Evolutionary conservation across 1,140 invertebrate genomes (phyloP).

Genomic region (Papilio polyxenes): DNA sequence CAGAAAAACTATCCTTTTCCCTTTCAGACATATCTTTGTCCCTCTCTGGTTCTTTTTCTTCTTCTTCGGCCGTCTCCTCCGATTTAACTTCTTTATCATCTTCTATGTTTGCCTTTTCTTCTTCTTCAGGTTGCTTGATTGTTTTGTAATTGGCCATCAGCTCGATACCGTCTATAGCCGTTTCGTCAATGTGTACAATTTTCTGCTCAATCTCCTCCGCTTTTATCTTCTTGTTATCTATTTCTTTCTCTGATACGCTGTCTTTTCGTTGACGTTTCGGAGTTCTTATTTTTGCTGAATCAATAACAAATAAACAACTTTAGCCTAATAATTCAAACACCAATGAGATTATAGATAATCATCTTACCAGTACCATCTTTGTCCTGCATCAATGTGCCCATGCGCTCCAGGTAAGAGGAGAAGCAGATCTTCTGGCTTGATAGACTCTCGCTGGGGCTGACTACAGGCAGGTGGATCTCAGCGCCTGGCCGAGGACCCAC

Average conservation of each 20-base stretch:
- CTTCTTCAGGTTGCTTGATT: slow-evolving; percentile 62
- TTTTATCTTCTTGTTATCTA: slow-evolving; percentile 76
- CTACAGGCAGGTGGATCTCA: slow-evolving; percentile 85
- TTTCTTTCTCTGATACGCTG: slow-evolving; percentile 79
- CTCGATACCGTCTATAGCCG: slow-evolving; percentile 78
- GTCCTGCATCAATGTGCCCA: slow-evolving; percentile 77
- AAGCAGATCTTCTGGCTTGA: slow-evolving; percentile 88
- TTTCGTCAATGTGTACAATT: slow-evolving; percentile 76
- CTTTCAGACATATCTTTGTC: slow-evolving; percentile 64
- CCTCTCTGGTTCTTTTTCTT: slow-evolving; percentile 52
- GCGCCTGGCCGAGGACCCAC: slow-evolving; percentile 77
- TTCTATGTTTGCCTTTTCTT: slow-evolving; percentile 72
- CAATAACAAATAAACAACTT: background rate
- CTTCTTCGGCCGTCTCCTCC: slow-evolving; percentile 66
- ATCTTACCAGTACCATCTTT: slow-evolving; percentile 63
- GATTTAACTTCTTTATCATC: slow-evolving; percentile 69
- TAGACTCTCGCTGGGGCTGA: slow-evolving; percentile 87
- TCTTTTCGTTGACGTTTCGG: slow-evolving; percentile 82
- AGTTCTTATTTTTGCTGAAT: slow-evolving; percentile 77
- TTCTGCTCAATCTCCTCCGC: slow-evolving; percentile 58
- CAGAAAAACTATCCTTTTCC: slow-evolving; percentile 78
- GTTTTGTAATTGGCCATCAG: slow-evolving; percentile 71
- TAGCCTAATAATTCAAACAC: background rate
- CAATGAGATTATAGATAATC: background rate
- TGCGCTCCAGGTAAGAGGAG: slow-evolving; percentile 85